Conservation (phyloP, 2,797 vertebrate species). For the Hylomyscus alleni region DNA sequence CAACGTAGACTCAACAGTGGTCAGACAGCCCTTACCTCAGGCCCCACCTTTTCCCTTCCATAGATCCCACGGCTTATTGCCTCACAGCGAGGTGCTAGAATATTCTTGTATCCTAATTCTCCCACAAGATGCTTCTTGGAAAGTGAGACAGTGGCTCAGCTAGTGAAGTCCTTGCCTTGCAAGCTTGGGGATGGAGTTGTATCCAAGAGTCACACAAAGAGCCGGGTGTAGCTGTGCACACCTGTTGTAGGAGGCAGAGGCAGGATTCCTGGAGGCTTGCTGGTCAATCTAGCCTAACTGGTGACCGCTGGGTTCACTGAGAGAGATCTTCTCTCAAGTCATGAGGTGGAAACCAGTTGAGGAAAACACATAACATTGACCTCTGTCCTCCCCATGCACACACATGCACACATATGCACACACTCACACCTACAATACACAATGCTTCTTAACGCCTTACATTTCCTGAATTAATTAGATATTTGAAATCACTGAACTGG, state of each 20-base stretch:
- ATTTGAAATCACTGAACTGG: background rate
- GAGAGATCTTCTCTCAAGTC: background rate
- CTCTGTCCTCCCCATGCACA: background rate
- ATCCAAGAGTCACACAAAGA: background rate
- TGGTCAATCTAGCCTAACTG: background rate
- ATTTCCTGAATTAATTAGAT: background rate
- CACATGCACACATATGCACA: too few relatives aligned
- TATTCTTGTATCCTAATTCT: background rate
- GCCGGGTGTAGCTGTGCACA: background rate
- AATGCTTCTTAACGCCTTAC: background rate
- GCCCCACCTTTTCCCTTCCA: background rate
- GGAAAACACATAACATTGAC: background rate
- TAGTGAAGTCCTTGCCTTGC: background rate
- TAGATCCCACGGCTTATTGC: background rate
- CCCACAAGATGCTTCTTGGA: background rate
- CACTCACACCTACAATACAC: background rate
- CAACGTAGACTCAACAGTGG: background rate
- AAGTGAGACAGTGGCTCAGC: background rate
- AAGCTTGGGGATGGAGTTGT: background rate
- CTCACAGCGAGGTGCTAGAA: background rate
- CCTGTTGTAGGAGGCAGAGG: background rate
- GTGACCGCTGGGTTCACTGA: background rate
- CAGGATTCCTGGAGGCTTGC: background rate
- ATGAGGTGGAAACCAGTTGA: background rate
- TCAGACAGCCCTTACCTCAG: background rate